Conservation (phyloP, 2,888 invertebrate species). For the Orchesellides sinensis region DNA sequence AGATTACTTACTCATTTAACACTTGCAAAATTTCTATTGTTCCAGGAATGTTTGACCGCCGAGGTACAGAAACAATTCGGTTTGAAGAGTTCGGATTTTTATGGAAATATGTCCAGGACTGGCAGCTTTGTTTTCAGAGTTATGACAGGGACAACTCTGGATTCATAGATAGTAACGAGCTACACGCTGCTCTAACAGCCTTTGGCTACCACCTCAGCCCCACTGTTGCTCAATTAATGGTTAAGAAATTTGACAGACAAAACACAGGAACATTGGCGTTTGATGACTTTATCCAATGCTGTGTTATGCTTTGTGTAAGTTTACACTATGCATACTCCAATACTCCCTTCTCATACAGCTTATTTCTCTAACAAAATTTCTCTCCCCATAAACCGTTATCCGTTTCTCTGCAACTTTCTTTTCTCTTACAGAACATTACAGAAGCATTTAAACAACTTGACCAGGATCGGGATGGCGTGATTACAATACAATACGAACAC, state of each 20-base stretch:
- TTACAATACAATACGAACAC: conserved; percentile 96
- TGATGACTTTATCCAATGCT: conserved; percentile 99
- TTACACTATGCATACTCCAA: neutral
- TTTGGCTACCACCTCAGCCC: conserved; percentile 91
- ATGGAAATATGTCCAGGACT: conserved; percentile 95
- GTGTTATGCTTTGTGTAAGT: conserved; percentile 94
- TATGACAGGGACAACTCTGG: conserved; percentile 93
- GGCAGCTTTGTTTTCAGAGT: conserved; percentile 79
- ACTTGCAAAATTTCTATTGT: neutral
- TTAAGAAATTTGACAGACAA: conserved; percentile 95
- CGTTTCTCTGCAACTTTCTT: conserved; percentile 1
- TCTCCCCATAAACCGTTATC: conserved; percentile 5
- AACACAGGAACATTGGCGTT: conserved; percentile 93
- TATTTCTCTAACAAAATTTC: too few species aligned
- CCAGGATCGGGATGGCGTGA: conserved; percentile 94
- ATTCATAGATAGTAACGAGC: conserved; percentile 92
- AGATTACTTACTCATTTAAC: neutral
- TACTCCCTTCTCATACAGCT: too few species aligned
- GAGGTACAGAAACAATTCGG: conserved; percentile 91
- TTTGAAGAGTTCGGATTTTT: conserved; percentile 97
- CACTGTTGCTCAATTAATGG: conserved; percentile 86
- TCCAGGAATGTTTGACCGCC: conserved; percentile 91
- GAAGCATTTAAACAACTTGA: conserved; percentile 92
- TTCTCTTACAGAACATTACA: conserved; percentile 87
- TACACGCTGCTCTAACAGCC: conserved; percentile 92